These are phyloP conservation scores for Penaeus japonicus DNA, from an alignment of 1,140 invertebrate species.

Conservation along the genomic window DNA sequence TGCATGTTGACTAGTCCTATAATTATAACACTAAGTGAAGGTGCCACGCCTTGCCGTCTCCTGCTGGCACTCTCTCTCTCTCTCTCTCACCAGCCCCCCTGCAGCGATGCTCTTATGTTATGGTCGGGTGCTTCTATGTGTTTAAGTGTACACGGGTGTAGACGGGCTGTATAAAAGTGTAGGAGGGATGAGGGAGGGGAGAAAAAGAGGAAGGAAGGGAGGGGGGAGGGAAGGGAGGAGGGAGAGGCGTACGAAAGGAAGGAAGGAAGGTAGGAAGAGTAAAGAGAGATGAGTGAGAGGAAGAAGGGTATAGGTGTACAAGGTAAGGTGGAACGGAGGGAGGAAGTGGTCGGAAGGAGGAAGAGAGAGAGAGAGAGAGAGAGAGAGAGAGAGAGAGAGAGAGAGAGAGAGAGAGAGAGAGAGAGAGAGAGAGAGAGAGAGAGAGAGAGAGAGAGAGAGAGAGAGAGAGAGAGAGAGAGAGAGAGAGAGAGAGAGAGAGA, in stretches of 20 bases:
- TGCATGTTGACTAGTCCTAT: too few relatives aligned
- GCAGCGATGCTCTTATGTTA: too few relatives aligned
- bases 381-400: too few relatives aligned
- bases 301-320: neutral
- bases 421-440: neutral
- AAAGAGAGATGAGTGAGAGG: neutral
- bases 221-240: neutral
- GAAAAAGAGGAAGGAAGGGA: neutral
- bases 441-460: neutral
- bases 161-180: too few relatives aligned
- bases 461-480: neutral
- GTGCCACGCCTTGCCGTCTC: too few relatives aligned
- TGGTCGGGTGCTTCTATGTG: too few relatives aligned
- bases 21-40: too few relatives aligned
- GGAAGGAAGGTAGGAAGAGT: neutral
- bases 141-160: too few relatives aligned
- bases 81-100: too few relatives aligned
- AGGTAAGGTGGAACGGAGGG: neutral
- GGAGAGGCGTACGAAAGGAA: neutral
- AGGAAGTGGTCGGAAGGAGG: neutral
- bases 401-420: neutral
- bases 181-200: too few relatives aligned
- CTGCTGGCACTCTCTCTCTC: too few relatives aligned
- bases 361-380: neutral
- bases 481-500: neutral